Evolutionary conservation across 2,797 vertebrate species (phyloP), one percentile per base, ranked within the genome.

Genomic region (Chaunax sp.): DNA sequence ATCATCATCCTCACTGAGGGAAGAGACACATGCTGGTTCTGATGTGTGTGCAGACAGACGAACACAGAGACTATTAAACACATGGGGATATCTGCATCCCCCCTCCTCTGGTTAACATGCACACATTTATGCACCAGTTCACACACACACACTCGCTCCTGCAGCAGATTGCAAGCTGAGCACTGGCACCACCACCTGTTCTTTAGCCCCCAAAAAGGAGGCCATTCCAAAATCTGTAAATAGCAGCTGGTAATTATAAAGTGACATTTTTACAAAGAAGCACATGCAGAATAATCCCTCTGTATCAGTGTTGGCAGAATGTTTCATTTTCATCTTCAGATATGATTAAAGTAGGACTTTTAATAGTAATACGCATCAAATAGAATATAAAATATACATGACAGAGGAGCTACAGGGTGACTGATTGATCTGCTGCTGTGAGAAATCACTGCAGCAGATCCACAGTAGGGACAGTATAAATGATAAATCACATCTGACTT

Each of bases 141-240:
- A 61, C 28, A 26, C 37, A 26, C 56, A 45, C 20, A 40, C 8
- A 56, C 14, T 37, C 45, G 56, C 54, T 11, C 49, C 15, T 33
- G 47, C 38, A 49, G 75, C 60, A 64, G 37, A 66, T 20, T 54
- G 44, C 51, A 64, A 84, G 64, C 65, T 57, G 40, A 50, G 69
- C 64, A 19, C 55, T 57, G 63, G 64, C 11, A 52, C 63, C 16
- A 41, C 62, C 89, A 89, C 82, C 89, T 90, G 87, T 88, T 87
- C 75, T 78, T 49, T 5, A 79, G 66, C 35, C 54, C 78, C 63
- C 44, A 37, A 58, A 87, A 79, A 86, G 87, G 83, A 82, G 75
- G 66, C 58, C 79, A 18, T 14, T 56, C 58, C 72, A 72, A 84
- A 85, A 82, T 81, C 80, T 82, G 74, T 80, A 88, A 89, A 90